Conservation (phyloP, 2,888 invertebrate species). For the Eumacrocentrus americanus region DNA sequence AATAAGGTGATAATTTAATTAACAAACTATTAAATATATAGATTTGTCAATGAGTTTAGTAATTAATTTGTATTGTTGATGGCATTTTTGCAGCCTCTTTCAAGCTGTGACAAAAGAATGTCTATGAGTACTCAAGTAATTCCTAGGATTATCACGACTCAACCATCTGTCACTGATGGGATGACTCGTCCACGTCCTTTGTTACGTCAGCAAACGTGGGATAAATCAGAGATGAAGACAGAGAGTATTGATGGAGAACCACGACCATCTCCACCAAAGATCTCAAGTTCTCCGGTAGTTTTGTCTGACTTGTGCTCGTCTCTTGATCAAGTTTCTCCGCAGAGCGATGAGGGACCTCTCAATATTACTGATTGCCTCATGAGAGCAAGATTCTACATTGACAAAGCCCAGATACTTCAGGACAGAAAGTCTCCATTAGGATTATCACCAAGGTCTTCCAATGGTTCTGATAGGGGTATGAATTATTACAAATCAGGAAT, state of each 20-base stretch:
- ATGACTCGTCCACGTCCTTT: slow-evolving; percentile 10
- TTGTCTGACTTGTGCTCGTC: slow-evolving; percentile 41
- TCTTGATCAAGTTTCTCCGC: slow-evolving; percentile 45
- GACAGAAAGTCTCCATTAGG: slow-evolving; percentile 27
- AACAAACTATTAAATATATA: not conserved
- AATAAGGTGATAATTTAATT: not conserved
- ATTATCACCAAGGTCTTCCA: no score
- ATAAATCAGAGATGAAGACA: slow-evolving; percentile 28
- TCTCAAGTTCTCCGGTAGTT: slow-evolving; percentile 42
- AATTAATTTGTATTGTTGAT: not conserved
- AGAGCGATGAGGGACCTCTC: slow-evolving; percentile 35
- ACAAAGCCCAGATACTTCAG: slow-evolving; percentile 38
- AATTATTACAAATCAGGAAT: no score
- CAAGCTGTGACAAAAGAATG: not conserved
- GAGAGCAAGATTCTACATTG: slow-evolving; percentile 38
- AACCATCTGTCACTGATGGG: no score
- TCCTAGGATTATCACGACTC: slow-evolving; percentile 5
- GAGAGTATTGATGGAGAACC: slow-evolving; percentile 37
- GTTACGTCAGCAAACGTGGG: slow-evolving; percentile 43
- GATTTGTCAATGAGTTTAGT: not conserved
- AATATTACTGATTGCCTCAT: slow-evolving; percentile 39
- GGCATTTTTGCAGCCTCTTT: not conserved
- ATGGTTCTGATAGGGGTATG: no score
- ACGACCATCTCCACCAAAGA: slow-evolving; percentile 43
- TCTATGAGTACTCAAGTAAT: not conserved